Base-by-base conservation (phyloP, 1,140 invertebrate species). In the Colletes latitarsis region DNA sequence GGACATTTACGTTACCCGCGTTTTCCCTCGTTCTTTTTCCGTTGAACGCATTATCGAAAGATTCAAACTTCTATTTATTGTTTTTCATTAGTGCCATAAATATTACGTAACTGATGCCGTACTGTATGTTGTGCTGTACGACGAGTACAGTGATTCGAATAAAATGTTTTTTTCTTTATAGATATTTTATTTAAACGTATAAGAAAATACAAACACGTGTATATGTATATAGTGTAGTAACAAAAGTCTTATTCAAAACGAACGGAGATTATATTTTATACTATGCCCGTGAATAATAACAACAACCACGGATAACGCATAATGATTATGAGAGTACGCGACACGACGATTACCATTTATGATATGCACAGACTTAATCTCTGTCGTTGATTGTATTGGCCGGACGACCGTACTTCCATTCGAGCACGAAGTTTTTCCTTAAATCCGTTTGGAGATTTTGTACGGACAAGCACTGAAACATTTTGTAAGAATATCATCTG, bases 401-500 rank as follows among this genome's bases (percentile, higher is more conserved):
- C 4, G 67, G 46, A 6, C 39, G 15, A 53, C 10, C 14, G 15
- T 84, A 85, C 53, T 62, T 21, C 91, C 91, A 92, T 30, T 14
- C 70, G 53, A 92, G 55, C 21, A 15, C 14, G 5, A 92, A 90
- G 0, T 82, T 52, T 58, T 86, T 14, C 52, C 94, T 93, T 69
- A 96, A 86, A 41, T 96, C 95, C 30, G 94, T 88, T 43, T 93
- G 86, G 63, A 94, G 94, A 55, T 90, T 92, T 64, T 94, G 94
- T 63, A 94, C 85, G 82, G 95, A 94, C 62, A 96, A 89, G 90
- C 94, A 95, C 94, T 96, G 77, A 77, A 94, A 81, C 85, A 88
- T 82, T 57, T 81, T 77, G 58, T 41, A 4, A 8, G 10, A 6
- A 66, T 57, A 82, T 67, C 73, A 63, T 58, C 49, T 14, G 80